Evolutionary conservation across 53 echinoderm and acorn worm genomes (phyloP).

Genomic region (Astropecten irregularis): DNA sequence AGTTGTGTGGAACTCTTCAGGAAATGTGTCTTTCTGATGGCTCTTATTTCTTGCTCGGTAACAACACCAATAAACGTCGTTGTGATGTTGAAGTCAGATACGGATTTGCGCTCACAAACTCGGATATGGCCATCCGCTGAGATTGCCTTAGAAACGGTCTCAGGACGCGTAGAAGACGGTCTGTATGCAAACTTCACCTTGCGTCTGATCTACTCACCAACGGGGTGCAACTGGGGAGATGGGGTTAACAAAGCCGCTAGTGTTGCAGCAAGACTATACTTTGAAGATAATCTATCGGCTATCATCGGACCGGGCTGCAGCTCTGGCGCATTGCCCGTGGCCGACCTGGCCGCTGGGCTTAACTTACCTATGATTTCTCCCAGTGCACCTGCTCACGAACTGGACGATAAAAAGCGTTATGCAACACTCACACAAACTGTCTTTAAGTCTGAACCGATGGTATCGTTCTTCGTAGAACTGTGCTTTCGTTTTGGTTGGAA

Average conservation of each 20-base stretch:
- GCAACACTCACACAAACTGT: too few relatives aligned
- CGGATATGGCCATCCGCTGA: slow-evolving; percentile 65
- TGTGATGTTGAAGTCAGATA: background rate
- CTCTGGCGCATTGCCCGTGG: background rate
- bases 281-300: background rate
- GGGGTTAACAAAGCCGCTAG: too few relatives aligned
- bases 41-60: background rate
- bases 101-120: too few relatives aligned
- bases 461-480: background rate
- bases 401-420: slow-evolving; percentile 66
- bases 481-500: background rate
- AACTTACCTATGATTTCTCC: background rate
- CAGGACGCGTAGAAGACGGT: slow-evolving; percentile 44
- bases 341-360: background rate
- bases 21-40: too few relatives aligned
- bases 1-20: too few relatives aligned
- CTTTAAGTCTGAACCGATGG: slow-evolving; percentile 5
- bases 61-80: background rate
- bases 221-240: slow-evolving; percentile 20
- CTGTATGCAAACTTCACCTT: slow-evolving; percentile 72
- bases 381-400: background rate
- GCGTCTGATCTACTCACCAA: background rate
- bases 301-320: slow-evolving; percentile 44
- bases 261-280: background rate
- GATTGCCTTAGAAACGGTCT: slow-evolving; percentile 67